phyloP scores from a whole-genome alignment of 1,140 invertebrate genomes.

The Globodera ellingtonae region DNA sequence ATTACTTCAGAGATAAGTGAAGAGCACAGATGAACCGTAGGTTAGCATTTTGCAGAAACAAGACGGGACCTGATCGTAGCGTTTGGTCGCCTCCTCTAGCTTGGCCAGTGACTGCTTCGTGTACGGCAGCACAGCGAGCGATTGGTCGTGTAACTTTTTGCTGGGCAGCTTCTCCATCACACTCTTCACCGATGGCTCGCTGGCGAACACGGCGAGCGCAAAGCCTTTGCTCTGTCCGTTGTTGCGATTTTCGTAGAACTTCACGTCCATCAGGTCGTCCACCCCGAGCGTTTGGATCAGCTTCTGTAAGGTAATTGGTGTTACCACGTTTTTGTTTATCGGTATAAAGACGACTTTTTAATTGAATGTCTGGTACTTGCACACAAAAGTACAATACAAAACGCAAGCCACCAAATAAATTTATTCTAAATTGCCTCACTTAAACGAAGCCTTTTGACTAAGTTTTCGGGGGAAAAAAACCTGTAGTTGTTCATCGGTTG shows the following conservation, averaged over 20 bases:
- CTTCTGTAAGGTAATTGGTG: constrained; percentile 43
- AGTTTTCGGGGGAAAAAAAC: constrained; percentile 19
- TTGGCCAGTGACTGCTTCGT: constrained; percentile 83
- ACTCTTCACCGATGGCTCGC: constrained; percentile 83
- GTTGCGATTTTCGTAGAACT: constrained; percentile 98
- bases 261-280: constrained; percentile 91
- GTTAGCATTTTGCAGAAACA: constrained; percentile 6
- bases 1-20: not conserved
- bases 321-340: constrained; percentile 23
- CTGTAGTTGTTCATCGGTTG: constrained; percentile 57
- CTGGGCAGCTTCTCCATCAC: constrained; percentile 89
- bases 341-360: not conserved
- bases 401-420: too few species aligned
- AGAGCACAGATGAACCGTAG: not conserved
- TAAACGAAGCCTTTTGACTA: not conserved
- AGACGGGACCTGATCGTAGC: constrained; percentile 42
- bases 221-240: constrained; percentile 99
- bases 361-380: too few species aligned
- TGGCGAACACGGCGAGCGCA: constrained; percentile 86
- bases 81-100: constrained; percentile 68
- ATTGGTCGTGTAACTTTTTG: constrained; percentile 85
- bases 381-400: too few species aligned
- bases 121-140: constrained; percentile 87
- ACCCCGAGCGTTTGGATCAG: constrained; percentile 72
- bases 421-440: too few species aligned